These are phyloP conservation scores for Cancer borealis DNA, from an alignment of 2,888 invertebrate species.

Conservation along the genomic window DNA sequence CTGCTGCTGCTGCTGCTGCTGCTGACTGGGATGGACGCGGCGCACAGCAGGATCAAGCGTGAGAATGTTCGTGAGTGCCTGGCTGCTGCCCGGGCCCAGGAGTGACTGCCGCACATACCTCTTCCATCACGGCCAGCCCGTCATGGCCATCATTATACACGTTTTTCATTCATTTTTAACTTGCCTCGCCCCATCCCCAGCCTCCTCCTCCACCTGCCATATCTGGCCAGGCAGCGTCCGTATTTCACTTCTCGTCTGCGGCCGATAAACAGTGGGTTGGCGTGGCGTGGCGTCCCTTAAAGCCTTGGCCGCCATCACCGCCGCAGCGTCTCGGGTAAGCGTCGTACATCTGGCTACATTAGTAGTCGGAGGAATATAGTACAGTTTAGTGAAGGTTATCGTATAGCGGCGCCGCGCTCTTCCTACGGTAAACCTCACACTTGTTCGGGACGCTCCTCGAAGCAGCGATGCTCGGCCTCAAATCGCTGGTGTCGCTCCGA, in stretches of 20 bases:
- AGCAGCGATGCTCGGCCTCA: conserved; percentile 57
- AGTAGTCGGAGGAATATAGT: conserved; percentile 45
- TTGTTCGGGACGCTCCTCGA: conserved; percentile 45
- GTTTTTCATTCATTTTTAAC: neutral
- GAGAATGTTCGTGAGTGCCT: conserved; percentile 23
- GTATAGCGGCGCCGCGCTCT: conserved; percentile 13
- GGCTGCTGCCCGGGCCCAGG: neutral
- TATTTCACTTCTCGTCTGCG: conserved; percentile 13
- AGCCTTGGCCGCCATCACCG: conserved; percentile 41
- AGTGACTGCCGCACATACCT: conserved; percentile 13
- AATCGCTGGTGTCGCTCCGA: conserved; percentile 70
- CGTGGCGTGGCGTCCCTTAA: neutral
- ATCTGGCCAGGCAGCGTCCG: neutral
- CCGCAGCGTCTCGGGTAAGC: conserved; percentile 5
- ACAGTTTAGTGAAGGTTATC: conserved; percentile 56
- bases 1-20: neutral
- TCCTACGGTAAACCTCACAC: conserved; percentile 67
- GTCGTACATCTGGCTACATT: conserved; percentile 52
- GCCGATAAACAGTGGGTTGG: neutral
- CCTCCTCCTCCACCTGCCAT: neutral
- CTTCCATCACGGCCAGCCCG: neutral
- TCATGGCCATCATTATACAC: conserved; percentile 3
- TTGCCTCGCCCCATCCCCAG: neutral
- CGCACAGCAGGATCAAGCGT: neutral
- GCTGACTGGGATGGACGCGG: neutral